A percentile compares a stretch with the other conserved stretches of the same genome.
These are phyloP conservation scores for Conopomorpha cramerella DNA, from an alignment of 1,140 invertebrate genomes.

Conservation along the genomic window DNA sequence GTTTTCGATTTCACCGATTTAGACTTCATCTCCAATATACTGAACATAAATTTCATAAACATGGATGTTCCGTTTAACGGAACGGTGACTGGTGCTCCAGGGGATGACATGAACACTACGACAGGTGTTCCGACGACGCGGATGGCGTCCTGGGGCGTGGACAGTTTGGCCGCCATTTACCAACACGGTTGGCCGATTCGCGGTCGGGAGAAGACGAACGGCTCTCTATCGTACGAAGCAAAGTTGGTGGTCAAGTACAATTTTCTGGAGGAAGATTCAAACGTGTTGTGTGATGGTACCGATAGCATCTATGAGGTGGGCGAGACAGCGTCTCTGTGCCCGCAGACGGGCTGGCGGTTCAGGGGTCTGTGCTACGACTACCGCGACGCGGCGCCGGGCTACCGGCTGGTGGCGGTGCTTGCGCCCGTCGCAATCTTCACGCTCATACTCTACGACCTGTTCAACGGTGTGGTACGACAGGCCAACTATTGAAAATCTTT, in stretches of 20 bases:
- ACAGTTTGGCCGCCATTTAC: conserved; percentile 22
- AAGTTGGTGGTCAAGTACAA: conserved; percentile 29
- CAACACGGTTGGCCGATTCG: conserved; percentile 17
- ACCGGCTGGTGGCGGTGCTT: conserved; percentile 30
- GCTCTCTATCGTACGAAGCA: conserved; percentile 24
- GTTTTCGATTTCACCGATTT: conserved; percentile 12
- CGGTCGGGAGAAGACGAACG: conserved; percentile 15
- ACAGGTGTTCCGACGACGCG: neutral
- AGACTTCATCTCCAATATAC: conserved; percentile 1
- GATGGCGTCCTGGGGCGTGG: conserved; percentile 6
- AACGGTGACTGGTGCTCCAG: neutral
- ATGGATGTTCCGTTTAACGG: neutral
- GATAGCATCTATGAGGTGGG: conserved; percentile 27
- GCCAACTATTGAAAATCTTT: conserved; percentile 15
- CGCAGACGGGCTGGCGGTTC: conserved; percentile 25
- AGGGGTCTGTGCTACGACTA: conserved; percentile 31
- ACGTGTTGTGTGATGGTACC: conserved; percentile 24
- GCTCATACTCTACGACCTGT: conserved; percentile 40
- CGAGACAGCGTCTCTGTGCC: conserved; percentile 25
- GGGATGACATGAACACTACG: neutral
- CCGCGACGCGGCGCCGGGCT: conserved; percentile 31
- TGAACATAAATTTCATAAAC: neutral
- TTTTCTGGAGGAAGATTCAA: conserved; percentile 21
- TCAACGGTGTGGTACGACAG: conserved; percentile 39
- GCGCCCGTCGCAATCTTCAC: conserved; percentile 36